phyloP scores from a whole-genome alignment of 2,888 invertebrate genomes.

The Acleris holmiana region DNA sequence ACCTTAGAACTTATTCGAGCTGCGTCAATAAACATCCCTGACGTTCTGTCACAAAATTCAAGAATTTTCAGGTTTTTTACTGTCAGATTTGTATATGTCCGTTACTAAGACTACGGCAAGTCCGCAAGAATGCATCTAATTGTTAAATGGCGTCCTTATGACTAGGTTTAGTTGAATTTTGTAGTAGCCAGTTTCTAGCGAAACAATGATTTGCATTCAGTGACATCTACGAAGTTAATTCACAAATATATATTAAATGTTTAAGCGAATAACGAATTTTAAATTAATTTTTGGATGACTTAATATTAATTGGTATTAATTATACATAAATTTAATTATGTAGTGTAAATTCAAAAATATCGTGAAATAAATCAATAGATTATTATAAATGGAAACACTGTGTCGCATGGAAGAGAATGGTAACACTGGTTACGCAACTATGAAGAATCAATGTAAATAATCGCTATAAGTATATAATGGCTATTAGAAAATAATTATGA shows the following conservation, averaged over 20 bases:
- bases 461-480: slow-evolving; percentile 71
- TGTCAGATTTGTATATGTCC: not conserved
- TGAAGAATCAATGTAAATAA: slow-evolving; percentile 67
- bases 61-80: not conserved
- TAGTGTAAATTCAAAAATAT: slow-evolving; percentile 21
- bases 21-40: too few relatives aligned
- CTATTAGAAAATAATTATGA: slow-evolving; percentile 75
- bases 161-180: slow-evolving; percentile 19
- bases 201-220: slow-evolving; percentile 36
- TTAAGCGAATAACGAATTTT: slow-evolving; percentile 66
- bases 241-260: slow-evolving; percentile 44
- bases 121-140: slow-evolving; percentile 5
- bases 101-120: slow-evolving; percentile 12
- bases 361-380: slow-evolving; percentile 22
- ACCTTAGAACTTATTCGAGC: too few relatives aligned
- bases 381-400: slow-evolving; percentile 24
- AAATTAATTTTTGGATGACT: slow-evolving; percentile 53
- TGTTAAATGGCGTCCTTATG: slow-evolving; percentile 10
- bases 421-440: slow-evolving; percentile 25
- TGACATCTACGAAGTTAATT: slow-evolving; percentile 39
- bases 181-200: slow-evolving; percentile 16
- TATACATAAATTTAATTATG: slow-evolving; percentile 21
- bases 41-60: too few relatives aligned
- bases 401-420: slow-evolving; percentile 10
- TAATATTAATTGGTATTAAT: slow-evolving; percentile 48